Percentiles rank a stretch among this genome's conserved stretches.
Conservation (phyloP, 2,113 vertebrate genomes). For the Solea senegalensis region DNA sequence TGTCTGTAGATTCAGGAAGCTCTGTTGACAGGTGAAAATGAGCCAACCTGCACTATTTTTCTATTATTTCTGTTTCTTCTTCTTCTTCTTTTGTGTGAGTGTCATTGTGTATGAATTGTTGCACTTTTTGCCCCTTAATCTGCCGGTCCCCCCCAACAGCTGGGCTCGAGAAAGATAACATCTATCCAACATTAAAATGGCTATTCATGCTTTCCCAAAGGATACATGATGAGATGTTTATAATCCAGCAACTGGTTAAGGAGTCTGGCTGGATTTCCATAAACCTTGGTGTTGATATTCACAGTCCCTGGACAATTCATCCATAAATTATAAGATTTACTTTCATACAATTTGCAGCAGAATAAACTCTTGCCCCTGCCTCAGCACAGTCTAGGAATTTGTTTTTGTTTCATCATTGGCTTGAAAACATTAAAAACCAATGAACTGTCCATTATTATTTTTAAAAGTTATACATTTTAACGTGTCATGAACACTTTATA, state of each 20-base stretch:
- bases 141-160: not conserved
- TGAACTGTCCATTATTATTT: constrained; percentile 3
- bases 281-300: not conserved
- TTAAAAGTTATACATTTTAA: constrained; percentile 41
- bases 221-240: not conserved
- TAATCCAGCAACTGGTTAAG: not conserved
- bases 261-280: not conserved
- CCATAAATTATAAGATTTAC: too few species aligned
- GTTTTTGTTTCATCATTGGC: not conserved
- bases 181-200: too few species aligned
- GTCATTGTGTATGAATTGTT: constrained; percentile 21
- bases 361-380: not conserved
- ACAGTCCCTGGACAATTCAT: not conserved
- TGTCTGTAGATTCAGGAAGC: constrained; percentile 52
- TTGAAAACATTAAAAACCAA: not conserved
- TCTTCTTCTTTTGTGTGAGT: not conserved
- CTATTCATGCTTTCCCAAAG: not conserved
- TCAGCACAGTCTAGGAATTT: not conserved
- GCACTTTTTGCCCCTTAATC: not conserved
- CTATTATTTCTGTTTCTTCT: constrained; percentile 7
- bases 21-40: constrained; percentile 29
- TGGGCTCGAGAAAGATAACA: not conserved
- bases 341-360: not conserved
- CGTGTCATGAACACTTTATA: constrained; percentile 38
- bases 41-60: constrained; percentile 42